Base-by-base conservation (phyloP, 37 sponge, comb jelly and placozoan species). In the Bolinopsis microptera region DNA sequence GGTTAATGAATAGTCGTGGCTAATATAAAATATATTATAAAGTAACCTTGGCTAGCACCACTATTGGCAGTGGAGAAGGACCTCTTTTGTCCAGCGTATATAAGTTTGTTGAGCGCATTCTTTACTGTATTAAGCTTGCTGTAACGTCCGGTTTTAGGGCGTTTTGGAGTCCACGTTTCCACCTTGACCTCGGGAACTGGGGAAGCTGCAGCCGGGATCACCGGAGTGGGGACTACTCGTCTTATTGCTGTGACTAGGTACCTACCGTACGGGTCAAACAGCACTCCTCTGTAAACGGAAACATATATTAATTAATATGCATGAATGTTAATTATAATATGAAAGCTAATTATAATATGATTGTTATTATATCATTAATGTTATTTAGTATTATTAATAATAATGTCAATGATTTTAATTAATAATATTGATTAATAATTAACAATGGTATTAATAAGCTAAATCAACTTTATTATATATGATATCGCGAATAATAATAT, bases 191-290 rank as follows among this genome's bases (percentile, higher is more conserved):
- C 41, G 27, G 90, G 90, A 3, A 41, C 41, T 24, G 90, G 48
- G 13, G 90, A 40, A 39, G 90, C 21, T 24, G 90, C 28, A 25
- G 90, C 16, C 2, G 90, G 61, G 26, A 28, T n/a, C 5, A 28
- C 31, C 0, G 90, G 90, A 0, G 90, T 27, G 9, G 90, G 90
- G 36, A 41, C 35, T 22, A 86, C 90, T 2, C 90, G 41, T 40
- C 90, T 38, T 9, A 86, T 86, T 3, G 90, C 90, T 0, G 90
- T 86, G 1, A 86, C 61, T 38, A 86, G 24, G 90, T 86, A 86
- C 5, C 90, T 38, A 3, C 90, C 90, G 36, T 33, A 86, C 36
- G 90, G 90, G 61, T 86, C 90, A 38, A 86, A 86, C 90, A 86
- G 3, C 27, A 86, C 90, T n/a, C 36, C 90, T 38, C 90, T 86